Evolutionary conservation across 2,888 invertebrate genomes (phyloP), one percentile per base, ranked within the genome.

Genomic region (Sceliomorpha sp.): DNA sequence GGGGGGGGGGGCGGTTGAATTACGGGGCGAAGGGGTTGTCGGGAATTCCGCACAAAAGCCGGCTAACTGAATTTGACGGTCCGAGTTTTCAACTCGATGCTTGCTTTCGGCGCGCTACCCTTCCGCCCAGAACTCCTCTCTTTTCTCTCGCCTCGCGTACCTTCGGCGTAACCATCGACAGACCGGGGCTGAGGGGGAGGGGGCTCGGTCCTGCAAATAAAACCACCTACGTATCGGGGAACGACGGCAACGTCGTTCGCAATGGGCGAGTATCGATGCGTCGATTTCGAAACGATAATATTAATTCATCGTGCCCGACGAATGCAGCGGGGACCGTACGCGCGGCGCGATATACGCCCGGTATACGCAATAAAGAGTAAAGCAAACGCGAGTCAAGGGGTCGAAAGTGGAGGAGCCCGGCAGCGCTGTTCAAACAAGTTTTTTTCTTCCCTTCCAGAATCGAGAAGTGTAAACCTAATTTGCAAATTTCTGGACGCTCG

Each of bases 61-160:
- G 51, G 37, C 66, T 74, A 78, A 78, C 75, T 74, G 73, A 77
- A 78, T 77, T 76, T 69, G 77, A 73, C 74, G 72, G 73, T 64
- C 66, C 73, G 75, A 73, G 66, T 74, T 75, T 75, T 72, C 72
- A 63, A 34, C 50, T 62, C 34, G 50, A 40, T 42, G 55, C 14
- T n/a, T 36, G 32, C 36, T 64, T 58, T 59, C 69, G 42, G n/a
- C n/a, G 44, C 55, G 69, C 55, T 55, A 42, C 44, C 59, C 59
- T 55, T 34, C 27, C 37, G 20, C 36, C 31, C 51, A 24, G 39
- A 13, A 13, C 34, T 14, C 40, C 29, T 24, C 32, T 48, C 58
- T 24, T 55, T 50, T 59, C 45, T 45, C 44, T 44, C 47, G 9
- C 8, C 37, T 26, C 39, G 32, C 44, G 17, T 51, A 10, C 27